A percentile compares a stretch with the other conserved stretches of the same genome.
Conservation (phyloP, 2,113 vertebrate species). For the Hypanus sabinus region DNA sequence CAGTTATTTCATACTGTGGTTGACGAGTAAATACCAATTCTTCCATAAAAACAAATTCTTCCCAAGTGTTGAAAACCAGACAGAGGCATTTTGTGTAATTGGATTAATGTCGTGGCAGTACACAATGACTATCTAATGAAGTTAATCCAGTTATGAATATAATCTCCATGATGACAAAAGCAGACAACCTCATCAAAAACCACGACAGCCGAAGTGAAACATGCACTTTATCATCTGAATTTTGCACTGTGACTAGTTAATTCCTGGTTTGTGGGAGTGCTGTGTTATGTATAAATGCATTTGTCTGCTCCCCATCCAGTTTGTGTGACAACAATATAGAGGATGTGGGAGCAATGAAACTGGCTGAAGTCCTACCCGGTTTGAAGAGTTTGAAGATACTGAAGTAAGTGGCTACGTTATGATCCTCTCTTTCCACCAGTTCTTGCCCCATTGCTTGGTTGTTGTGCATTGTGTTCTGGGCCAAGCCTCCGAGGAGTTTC, state of each 20-base stretch:
- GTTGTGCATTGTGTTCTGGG: not conserved
- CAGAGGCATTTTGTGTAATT: not conserved
- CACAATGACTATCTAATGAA: not conserved
- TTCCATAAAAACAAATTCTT: not conserved
- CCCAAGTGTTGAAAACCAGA: not conserved
- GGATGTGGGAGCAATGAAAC: constrained; percentile 54
- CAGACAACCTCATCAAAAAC: not conserved
- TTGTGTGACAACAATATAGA: constrained; percentile 65
- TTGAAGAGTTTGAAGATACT: constrained; percentile 64
- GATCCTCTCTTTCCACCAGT: not conserved
- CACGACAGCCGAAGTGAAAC: not conserved
- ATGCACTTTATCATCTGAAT: not conserved
- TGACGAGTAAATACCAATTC: not conserved
- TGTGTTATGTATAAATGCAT: not conserved
- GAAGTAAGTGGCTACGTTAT: constrained; percentile 55
- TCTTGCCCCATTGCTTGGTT: not conserved
- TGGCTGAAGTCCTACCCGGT: constrained; percentile 55
- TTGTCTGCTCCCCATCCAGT: constrained; percentile 51
- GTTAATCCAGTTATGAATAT: not conserved
- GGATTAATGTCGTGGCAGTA: not conserved
- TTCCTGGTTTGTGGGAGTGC: not conserved
- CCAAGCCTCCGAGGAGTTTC: not conserved
- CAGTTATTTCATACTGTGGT: not conserved
- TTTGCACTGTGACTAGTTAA: not conserved
- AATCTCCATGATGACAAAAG: not conserved